Evolutionary conservation across 2,797 vertebrate genomes (phyloP).

Genomic region (Cichlasoma orientale): DNA sequence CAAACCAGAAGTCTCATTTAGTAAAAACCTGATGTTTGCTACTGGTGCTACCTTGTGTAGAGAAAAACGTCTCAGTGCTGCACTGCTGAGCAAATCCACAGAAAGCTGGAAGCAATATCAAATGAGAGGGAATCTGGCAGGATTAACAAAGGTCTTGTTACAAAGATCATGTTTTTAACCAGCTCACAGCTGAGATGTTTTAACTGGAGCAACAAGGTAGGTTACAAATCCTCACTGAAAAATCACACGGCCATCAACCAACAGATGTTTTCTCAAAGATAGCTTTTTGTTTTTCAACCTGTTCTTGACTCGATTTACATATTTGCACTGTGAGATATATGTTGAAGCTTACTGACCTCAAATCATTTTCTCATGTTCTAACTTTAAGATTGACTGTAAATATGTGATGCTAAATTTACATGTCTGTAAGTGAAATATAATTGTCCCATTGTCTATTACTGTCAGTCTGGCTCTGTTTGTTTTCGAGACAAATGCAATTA

Average conservation of each 20-base stretch:
- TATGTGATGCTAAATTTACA: slow-evolving; percentile 33
- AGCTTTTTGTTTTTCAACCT: slow-evolving; percentile 31
- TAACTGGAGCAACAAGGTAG: slow-evolving; percentile 4
- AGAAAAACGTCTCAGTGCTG: background rate
- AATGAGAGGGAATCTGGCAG: slow-evolving; percentile 14
- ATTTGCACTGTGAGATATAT: slow-evolving; percentile 21
- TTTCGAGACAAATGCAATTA: background rate
- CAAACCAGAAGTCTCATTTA: background rate
- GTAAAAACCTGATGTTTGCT: background rate
- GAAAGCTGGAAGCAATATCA: slow-evolving; percentile 23
- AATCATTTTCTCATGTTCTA: slow-evolving; percentile 25
- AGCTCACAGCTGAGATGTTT: slow-evolving; percentile 11
- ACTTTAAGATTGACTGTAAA: slow-evolving; percentile 36
- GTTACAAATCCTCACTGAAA: slow-evolving; percentile 17
- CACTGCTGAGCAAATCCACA: slow-evolving; percentile 30
- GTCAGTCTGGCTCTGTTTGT: background rate
- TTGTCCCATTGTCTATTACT: background rate
- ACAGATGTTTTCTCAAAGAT: slow-evolving; percentile 15
- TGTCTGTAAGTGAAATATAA: background rate
- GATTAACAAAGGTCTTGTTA: slow-evolving; percentile 32
- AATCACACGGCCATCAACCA: background rate
- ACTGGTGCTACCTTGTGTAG: background rate
- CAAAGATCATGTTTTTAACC: slow-evolving; percentile 37
- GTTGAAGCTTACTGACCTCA: slow-evolving; percentile 2
- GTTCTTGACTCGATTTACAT: slow-evolving; percentile 28